Evolutionary conservation across 2,797 vertebrate species (phyloP).

Genomic region (Dipus sagitta): DNA sequence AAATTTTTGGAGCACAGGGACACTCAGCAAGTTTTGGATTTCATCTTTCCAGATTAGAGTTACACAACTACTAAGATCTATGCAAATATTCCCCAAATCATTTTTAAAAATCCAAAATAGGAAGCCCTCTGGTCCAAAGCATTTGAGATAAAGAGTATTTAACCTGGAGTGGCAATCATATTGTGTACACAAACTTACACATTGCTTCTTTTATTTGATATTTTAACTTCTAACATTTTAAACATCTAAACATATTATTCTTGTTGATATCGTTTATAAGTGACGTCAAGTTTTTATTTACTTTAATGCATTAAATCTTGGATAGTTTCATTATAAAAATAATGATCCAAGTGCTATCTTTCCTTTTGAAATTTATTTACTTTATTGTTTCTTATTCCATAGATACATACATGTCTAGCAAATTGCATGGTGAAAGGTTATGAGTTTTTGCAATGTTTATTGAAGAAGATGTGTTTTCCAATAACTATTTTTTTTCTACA

Average conservation of each 20-base stretch:
- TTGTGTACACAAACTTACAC: neutral
- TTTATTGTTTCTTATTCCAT: neutral
- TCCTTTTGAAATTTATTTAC: neutral
- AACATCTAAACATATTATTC: no score
- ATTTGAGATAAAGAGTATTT: neutral
- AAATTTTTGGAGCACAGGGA: neutral
- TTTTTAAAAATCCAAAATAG: neutral
- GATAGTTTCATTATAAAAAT: neutral
- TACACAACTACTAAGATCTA: neutral
- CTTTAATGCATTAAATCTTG: no score
- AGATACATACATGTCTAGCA: neutral
- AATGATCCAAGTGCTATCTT: neutral
- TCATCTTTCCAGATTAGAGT: neutral
- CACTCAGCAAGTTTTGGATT: neutral
- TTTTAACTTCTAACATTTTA: constrained; percentile 35
- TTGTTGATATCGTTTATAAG: no score
- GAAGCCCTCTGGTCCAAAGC: neutral
- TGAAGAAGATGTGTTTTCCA: neutral
- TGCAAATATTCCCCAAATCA: neutral
- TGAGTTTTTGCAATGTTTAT: neutral
- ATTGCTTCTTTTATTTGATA: neutral
- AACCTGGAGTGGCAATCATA: neutral
- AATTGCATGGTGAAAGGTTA: constrained; percentile 11
- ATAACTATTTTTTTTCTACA: neutral
- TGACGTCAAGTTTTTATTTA: no score